These are phyloP conservation scores for Temnothorax nylanderi DNA, from an alignment of 1,140 invertebrate species.

Conservation along the genomic window DNA sequence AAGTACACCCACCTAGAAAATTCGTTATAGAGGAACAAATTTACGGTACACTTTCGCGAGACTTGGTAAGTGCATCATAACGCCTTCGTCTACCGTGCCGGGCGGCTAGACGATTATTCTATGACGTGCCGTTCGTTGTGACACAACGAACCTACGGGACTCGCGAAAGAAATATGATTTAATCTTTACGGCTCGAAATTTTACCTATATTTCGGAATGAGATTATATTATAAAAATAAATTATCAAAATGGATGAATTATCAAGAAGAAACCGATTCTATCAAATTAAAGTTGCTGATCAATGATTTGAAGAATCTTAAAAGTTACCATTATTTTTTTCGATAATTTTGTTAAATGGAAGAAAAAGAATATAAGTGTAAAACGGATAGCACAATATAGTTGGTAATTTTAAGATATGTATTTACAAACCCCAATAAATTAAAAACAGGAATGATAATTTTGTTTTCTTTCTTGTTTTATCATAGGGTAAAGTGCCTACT, in stretches of 20 bases:
- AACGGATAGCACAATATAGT: neutral
- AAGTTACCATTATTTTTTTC: neutral
- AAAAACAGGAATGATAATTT: neutral
- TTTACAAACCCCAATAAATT: neutral
- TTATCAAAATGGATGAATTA: neutral
- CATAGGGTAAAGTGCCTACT: neutral
- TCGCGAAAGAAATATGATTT: slow-evolving; percentile 12
- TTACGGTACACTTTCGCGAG: slow-evolving; percentile 53
- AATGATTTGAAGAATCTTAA: neutral
- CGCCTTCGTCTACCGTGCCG: slow-evolving; percentile 53
- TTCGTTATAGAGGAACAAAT: slow-evolving; percentile 54
- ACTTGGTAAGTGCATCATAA: slow-evolving; percentile 66
- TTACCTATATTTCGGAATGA: neutral
- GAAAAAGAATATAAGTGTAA: neutral
- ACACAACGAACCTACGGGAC: neutral
- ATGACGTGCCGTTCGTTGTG: neutral
- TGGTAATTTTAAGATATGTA: neutral
- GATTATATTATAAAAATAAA: neutral
- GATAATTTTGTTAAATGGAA: neutral
- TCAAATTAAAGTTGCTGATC: neutral
- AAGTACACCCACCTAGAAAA: slow-evolving; percentile 28
- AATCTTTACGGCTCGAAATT: slow-evolving; percentile 13
- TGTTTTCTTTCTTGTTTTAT: neutral
- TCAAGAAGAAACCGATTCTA: neutral
- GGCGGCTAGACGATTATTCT: slow-evolving; percentile 43